Evolutionary conservation across 2,113 vertebrate genomes (phyloP).

Genomic region (Chaenocephalus aceratus): DNA sequence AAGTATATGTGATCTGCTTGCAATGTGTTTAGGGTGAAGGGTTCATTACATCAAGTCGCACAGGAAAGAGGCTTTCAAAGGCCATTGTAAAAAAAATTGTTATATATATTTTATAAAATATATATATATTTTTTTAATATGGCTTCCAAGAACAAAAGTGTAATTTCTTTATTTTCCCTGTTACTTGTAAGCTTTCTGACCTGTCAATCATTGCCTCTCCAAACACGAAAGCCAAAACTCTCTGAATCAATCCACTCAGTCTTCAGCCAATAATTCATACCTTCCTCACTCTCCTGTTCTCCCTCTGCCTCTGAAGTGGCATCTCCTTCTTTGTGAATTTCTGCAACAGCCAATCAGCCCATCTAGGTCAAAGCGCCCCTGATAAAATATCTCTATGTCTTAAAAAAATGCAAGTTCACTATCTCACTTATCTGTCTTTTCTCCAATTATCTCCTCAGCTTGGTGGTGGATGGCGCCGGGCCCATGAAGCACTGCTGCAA

Average conservation of each 20-base stretch:
- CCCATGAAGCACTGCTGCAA: slow-evolving; percentile 95
- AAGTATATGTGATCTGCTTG: neutral
- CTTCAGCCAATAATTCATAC: slow-evolving; percentile 19
- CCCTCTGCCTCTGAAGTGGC: neutral
- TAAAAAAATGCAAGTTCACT: neutral
- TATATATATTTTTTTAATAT: neutral
- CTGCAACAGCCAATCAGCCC: neutral
- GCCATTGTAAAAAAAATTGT: neutral
- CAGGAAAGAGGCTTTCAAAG: neutral
- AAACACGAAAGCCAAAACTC: slow-evolving; percentile 18
- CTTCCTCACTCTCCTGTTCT: neutral
- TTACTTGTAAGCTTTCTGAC: slow-evolving; percentile 7
- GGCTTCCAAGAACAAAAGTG: neutral
- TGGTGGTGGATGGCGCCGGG: slow-evolving; percentile 84
- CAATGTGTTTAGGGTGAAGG: neutral
- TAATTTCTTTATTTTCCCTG: slow-evolving; percentile 3
- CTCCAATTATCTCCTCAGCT: slow-evolving; percentile 73
- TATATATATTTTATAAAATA: too few relatives aligned
- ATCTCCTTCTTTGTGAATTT: neutral
- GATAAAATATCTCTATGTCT: neutral
- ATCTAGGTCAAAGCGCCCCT: neutral
- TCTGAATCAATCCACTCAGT: slow-evolving; percentile 28
- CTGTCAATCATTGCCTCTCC: neutral
- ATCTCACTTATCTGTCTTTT: slow-evolving; percentile 16
- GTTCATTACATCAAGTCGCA: neutral